A percentile compares a stretch with the other conserved stretches of the same genome.
phyloP scores from a whole-genome alignment of 2,113 vertebrate species.

The Sula dactylatra region DNA sequence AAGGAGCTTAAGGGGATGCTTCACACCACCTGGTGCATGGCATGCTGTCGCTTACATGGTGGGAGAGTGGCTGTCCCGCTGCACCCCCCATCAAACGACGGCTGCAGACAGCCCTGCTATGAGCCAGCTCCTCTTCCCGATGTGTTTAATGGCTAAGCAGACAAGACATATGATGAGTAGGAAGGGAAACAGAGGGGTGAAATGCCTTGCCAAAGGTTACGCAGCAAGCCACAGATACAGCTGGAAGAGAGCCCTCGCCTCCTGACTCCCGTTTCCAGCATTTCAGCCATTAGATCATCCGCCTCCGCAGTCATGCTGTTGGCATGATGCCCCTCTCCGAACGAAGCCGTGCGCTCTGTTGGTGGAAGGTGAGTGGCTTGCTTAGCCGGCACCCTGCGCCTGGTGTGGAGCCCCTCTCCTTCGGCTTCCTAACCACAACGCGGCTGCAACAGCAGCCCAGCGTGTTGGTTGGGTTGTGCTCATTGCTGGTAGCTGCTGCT shows the following conservation, averaged over 20 bases:
- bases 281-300: background rate
- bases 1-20: background rate
- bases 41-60: fast-evolving
- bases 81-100: fast-evolving
- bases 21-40: background rate
- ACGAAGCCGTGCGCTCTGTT: background rate
- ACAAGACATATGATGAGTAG: conserved; percentile 28
- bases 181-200: conserved; percentile 5
- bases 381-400: background rate
- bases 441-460: background rate
- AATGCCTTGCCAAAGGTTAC: conserved; percentile 15
- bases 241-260: conserved; percentile 39
- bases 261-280: background rate
- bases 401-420: background rate
- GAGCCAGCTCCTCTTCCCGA: background rate
- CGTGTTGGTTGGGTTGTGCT: background rate
- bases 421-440: background rate
- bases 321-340: background rate
- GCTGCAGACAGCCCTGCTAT: background rate
- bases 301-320: background rate
- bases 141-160: background rate
- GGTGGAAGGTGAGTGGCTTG: background rate
- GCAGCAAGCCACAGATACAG: background rate
- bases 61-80: background rate
- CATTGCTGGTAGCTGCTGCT: fast-evolving